Base-by-base conservation (phyloP, 2,797 vertebrate species). In the Anolis apletophallus region DNA sequence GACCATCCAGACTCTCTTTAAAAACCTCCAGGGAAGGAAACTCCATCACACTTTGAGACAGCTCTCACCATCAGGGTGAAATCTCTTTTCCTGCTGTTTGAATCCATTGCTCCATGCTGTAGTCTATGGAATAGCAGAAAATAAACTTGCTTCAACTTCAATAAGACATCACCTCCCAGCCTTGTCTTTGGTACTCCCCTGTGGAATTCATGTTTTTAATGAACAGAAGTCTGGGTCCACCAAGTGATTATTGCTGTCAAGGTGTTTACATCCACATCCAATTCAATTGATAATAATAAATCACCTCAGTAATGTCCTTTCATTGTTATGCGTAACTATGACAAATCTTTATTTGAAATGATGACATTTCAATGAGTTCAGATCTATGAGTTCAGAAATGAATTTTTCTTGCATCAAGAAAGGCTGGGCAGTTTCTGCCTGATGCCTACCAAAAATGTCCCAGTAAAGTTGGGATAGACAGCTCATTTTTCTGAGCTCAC, bases 301-400 rank as follows among this genome's bases (percentile, higher is more conserved):
- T 86, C 73, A 89, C 83, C 79, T 76, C 68, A 67, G 5, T 21
- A 13, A 40, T 1, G 1, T 29, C 29, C 52, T 13, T 88, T 89
- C 0, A 0, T 17, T 64, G 78, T 14, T 84, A 73, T 85, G 87
- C 78, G 74, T 68, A 92, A 85, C 68, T 57, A 73, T 73, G 81
- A 59, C 68, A 72, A 73, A 83, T 57, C 52, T 34, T 52, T 4
- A 64, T 64, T 64, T 64, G 90, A 57, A 79, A 82, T 32, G 5
- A 32, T 94, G 94, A 89, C 89, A 93, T 95, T 95, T 95, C 87
- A 91, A 81, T 90, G 90, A 92, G 91, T 90, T 91, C 75, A 89
- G 88, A 77, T 78, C 64, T 3, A 6, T 87, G 76, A 90, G 64
- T 5, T 67, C 89, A 80, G 85, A 93, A 91, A 85, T 85, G 85